Conservation (phyloP, 2,113 vertebrate species). For the Pedionomus torquatus region DNA sequence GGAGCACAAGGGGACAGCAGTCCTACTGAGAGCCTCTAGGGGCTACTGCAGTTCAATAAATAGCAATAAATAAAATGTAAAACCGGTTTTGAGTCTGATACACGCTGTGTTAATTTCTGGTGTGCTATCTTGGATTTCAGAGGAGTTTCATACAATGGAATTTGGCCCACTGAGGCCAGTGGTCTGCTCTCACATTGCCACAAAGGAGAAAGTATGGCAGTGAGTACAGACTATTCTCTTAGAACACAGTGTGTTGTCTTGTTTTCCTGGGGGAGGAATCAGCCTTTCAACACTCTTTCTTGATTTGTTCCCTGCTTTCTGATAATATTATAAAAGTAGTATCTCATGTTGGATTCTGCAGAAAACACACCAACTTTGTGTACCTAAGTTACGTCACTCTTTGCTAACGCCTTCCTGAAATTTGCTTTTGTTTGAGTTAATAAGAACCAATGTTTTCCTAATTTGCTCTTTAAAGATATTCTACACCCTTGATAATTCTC, state of each 20-base stretch:
- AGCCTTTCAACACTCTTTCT: neutral
- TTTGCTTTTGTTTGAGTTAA: slow-evolving; percentile 15
- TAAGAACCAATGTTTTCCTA: slow-evolving; percentile 19
- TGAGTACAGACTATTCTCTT: neutral
- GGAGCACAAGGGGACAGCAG: neutral
- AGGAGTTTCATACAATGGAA: neutral
- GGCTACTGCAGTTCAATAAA: slow-evolving; percentile 50
- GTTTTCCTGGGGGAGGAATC: neutral
- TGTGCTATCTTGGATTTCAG: neutral
- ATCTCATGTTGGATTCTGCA: neutral
- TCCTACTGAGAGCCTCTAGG: slow-evolving; percentile 53
- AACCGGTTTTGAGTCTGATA: neutral
- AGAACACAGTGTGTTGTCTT: neutral
- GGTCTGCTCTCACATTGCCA: neutral
- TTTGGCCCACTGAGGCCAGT: neutral
- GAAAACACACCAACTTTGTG: neutral
- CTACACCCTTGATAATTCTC: neutral
- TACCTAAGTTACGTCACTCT: neutral
- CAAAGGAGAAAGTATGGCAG: neutral
- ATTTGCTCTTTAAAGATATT: slow-evolving; percentile 28
- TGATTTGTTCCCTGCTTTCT: neutral
- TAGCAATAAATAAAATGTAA: neutral
- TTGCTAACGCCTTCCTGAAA: neutral
- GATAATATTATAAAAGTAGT: neutral
- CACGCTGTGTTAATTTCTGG: neutral